Evolutionary conservation across 2,888 invertebrate species (phyloP).

Genomic region (Tetranychus truncatus): DNA sequence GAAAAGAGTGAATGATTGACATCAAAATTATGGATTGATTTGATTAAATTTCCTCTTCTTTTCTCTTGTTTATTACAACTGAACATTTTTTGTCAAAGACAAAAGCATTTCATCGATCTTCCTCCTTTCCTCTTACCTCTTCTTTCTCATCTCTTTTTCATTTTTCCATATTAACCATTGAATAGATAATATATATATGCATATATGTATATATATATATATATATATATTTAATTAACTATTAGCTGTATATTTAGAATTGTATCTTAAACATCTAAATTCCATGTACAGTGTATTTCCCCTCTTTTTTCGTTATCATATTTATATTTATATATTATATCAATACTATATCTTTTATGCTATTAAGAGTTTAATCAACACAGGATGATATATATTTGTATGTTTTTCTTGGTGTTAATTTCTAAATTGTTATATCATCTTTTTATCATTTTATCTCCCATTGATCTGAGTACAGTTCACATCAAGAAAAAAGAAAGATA

Average conservation of each 20-base stretch:
- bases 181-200: neutral
- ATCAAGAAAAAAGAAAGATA: neutral
- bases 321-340: neutral
- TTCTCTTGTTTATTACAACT: neutral
- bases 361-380: neutral
- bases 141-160: conserved; percentile 6
- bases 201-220: neutral
- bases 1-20: neutral
- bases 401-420: neutral
- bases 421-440: neutral
- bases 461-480: neutral
- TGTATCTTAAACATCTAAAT: neutral
- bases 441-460: neutral
- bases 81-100: neutral
- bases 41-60: neutral
- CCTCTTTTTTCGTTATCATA: neutral
- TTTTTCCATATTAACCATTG: neutral
- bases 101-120: neutral
- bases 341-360: neutral
- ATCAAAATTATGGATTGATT: neutral
- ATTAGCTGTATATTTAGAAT: neutral
- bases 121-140: conserved; percentile 4
- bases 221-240: neutral
- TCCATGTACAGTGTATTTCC: neutral
- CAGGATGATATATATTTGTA: neutral